Evolutionary conservation across 2,888 invertebrate genomes (phyloP).

Genomic region (Apamea crenata): DNA sequence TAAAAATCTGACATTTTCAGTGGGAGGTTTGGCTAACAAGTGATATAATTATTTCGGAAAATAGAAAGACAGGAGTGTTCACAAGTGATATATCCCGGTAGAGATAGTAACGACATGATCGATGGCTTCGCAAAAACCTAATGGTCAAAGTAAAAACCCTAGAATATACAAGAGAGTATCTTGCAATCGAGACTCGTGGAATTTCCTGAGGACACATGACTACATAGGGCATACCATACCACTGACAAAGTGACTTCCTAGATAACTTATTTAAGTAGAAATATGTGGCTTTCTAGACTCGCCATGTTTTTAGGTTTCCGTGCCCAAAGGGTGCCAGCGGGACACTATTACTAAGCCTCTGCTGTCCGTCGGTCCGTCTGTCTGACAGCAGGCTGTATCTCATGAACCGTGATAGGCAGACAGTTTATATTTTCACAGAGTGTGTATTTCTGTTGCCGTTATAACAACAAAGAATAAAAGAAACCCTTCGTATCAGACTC

Average conservation of each 20-base stretch:
- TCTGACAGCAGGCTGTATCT: background rate
- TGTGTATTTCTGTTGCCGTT: background rate
- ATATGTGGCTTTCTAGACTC: background rate
- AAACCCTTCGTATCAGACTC: background rate
- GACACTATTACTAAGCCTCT: background rate
- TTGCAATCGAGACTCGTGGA: background rate
- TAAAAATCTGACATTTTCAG: background rate
- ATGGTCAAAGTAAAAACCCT: conserved; percentile 27
- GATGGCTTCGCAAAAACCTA: background rate
- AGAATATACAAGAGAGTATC: background rate
- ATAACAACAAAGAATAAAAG: background rate
- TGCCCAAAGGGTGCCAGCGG: no score
- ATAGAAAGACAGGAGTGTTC: background rate
- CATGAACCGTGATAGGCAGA: background rate
- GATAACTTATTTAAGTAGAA: background rate
- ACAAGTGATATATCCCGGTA: background rate
- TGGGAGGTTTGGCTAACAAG: no score
- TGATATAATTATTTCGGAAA: background rate
- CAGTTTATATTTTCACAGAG: background rate
- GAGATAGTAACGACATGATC: background rate
- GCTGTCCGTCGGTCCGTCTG: background rate
- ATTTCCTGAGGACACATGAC: conserved; percentile 17
- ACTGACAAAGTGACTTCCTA: conserved; percentile 4
- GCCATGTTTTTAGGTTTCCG: background rate
- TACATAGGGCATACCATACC: background rate